Evolutionary conservation across 2,888 invertebrate genomes (phyloP).

Genomic region (Dynastes maya): DNA sequence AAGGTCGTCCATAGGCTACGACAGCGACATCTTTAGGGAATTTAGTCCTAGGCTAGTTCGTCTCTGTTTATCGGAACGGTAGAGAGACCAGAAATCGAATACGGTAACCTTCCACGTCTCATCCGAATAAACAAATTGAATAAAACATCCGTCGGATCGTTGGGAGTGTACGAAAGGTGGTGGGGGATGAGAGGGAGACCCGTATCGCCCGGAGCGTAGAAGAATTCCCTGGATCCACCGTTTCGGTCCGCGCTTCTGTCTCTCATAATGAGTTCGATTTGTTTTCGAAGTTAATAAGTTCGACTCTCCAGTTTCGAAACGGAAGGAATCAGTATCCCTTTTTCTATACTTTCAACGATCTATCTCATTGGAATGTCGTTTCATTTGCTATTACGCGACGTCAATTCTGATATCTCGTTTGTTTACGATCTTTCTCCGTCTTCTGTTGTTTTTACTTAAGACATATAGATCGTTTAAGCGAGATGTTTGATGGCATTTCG

Average conservation of each 20-base stretch:
- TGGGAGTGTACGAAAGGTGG: not conserved
- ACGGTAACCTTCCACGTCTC: conserved; percentile 35
- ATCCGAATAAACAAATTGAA: conserved; percentile 44
- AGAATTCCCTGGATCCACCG: not conserved
- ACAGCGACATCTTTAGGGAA: conserved; percentile 28
- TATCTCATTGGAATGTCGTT: not conserved
- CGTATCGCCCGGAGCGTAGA: not conserved
- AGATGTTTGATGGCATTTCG: no score
- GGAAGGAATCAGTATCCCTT: not conserved
- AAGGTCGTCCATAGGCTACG: not conserved
- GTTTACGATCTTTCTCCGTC: not conserved
- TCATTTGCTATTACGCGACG: not conserved
- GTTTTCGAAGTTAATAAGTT: conserved; percentile 45
- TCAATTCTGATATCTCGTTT: conserved; percentile 20
- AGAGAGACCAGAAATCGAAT: conserved; percentile 24
- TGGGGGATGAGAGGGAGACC: not conserved
- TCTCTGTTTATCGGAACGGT: not conserved
- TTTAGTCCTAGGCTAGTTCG: not conserved
- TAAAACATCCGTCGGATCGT: conserved; percentile 32
- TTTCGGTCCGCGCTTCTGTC: not conserved
- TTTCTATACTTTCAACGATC: not conserved
- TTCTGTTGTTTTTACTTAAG: no score
- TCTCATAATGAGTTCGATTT: conserved; percentile 38
- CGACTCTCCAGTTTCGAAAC: not conserved
- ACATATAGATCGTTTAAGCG: no score